phyloP scores from a whole-genome alignment of 2,113 vertebrate genomes.

The Bubo blakistoni region DNA sequence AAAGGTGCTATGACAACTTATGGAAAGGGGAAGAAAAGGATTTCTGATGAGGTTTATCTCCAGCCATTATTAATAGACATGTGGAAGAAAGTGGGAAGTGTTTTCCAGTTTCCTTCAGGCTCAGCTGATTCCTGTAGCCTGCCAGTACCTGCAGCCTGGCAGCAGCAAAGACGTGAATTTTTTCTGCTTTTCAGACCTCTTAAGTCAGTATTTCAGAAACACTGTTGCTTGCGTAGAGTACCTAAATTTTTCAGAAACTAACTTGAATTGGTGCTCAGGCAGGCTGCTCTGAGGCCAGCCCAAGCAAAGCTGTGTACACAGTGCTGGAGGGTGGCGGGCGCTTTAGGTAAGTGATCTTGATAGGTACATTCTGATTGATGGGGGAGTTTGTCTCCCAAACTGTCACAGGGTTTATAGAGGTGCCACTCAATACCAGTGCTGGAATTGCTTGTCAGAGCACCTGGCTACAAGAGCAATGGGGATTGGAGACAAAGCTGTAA shows the following conservation, averaged over 20 bases:
- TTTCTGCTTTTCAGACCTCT: not conserved
- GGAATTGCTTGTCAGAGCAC: conserved; percentile 83
- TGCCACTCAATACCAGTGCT: conserved; percentile 84
- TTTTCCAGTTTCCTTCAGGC: not conserved
- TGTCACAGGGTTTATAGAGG: conserved; percentile 96
- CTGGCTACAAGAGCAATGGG: conserved; percentile 71
- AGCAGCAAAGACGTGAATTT: accelerated
- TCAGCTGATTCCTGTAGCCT: not conserved
- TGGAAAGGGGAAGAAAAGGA: not conserved
- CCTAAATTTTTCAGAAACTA: conserved; percentile 35
- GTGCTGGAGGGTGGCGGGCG: conserved; percentile 7
- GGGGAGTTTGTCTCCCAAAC: conserved; percentile 91
- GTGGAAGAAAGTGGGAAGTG: not conserved
- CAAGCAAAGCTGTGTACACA: conserved; percentile 50
- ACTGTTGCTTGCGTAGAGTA: not conserved
- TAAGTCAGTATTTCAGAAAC: not conserved
- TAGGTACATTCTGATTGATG: conserved; percentile 88
- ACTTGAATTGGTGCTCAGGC: not conserved
- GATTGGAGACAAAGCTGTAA: conserved; percentile 77
- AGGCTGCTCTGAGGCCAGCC: not conserved
- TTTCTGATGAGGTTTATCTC: not conserved
- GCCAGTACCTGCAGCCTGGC: not conserved
- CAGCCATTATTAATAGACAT: not conserved
- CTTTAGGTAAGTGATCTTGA: conserved; percentile 88
- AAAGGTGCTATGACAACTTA: not conserved